These are phyloP conservation scores for Notechis scutatus DNA, from an alignment of 2,113 vertebrate species.

Conservation along the genomic window DNA sequence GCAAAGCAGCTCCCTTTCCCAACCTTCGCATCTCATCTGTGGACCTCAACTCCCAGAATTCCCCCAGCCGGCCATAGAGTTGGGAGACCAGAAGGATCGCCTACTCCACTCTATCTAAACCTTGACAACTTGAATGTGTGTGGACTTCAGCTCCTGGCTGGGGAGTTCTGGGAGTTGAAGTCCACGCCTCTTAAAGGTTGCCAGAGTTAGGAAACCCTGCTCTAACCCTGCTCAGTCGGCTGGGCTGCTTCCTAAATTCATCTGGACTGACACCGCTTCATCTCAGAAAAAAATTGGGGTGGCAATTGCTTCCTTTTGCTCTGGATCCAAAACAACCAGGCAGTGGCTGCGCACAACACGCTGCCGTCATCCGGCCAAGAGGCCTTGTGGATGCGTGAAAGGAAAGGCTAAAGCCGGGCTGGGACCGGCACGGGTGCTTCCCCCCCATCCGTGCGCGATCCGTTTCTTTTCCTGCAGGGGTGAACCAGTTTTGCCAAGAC, in stretches of 20 bases:
- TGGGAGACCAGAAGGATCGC: background rate
- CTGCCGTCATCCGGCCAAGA: background rate
- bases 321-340: background rate
- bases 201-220: background rate
- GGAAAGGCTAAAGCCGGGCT: background rate
- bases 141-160: background rate
- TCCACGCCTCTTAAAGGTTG: background rate
- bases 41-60: background rate
- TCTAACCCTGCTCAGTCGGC: background rate
- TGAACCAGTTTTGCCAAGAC: constrained; percentile 86
- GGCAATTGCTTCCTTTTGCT: rapidly evolving
- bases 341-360: background rate
- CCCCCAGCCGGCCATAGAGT: background rate
- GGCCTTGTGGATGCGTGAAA: background rate
- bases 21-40: background rate
- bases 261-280: background rate
- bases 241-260: background rate
- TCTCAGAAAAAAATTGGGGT: background rate
- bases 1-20: background rate
- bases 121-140: background rate
- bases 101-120: background rate
- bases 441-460: background rate
- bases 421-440: background rate
- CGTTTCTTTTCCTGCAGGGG: constrained; percentile 62
- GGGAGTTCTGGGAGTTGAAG: background rate